Evolutionary conservation across 1,140 invertebrate species (phyloP), one percentile per base, ranked within the genome.

Genomic region (Scaptomyza hsui): DNA sequence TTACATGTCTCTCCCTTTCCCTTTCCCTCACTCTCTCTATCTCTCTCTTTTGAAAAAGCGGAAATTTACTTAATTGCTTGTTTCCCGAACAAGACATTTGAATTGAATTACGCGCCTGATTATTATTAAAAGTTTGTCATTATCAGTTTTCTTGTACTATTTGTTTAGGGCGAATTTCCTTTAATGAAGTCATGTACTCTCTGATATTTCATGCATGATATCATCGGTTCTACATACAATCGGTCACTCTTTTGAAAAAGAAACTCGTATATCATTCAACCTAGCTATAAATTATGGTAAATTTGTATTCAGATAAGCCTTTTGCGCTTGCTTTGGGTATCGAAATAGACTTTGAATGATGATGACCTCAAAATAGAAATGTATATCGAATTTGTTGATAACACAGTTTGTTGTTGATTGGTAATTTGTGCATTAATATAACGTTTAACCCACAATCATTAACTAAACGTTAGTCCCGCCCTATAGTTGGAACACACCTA

Each of bases 61-160:
- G 57, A 61, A 61, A 42, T 53, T 56, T 57, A 57, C 48, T 68
- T 76, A 76, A 76, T 76, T 76, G 73, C 70, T 73, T 73, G 73
- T 76, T 55, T 61, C 37, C 60, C 16, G 29, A 45, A 55, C n/a
- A n/a, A 72, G 49, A 67, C 45, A 69, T 73, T 76, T 63, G 70
- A 72, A 73, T 76, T 76, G 70, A 76, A 76, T 76, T 76, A 76
- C 73, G 70, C 63, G 29, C 16, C 26, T 42, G 53, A 75, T 75
- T 75, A 75, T 72, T 64, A 53, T 48, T 64, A 13, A 19, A 10
- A n/a, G 6, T 44, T 32, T 18, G 12, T 29, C 7, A 29, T 35
- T 72, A 57, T 72, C 61, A 60, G 32, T 45, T 71, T 41, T 42
- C 4, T 75, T n/a, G n/a, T n/a, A n/a, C n/a, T n/a, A 60, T 76